Conservation (phyloP, 2,113 vertebrate species). For the Paralichthys olivaceus region DNA sequence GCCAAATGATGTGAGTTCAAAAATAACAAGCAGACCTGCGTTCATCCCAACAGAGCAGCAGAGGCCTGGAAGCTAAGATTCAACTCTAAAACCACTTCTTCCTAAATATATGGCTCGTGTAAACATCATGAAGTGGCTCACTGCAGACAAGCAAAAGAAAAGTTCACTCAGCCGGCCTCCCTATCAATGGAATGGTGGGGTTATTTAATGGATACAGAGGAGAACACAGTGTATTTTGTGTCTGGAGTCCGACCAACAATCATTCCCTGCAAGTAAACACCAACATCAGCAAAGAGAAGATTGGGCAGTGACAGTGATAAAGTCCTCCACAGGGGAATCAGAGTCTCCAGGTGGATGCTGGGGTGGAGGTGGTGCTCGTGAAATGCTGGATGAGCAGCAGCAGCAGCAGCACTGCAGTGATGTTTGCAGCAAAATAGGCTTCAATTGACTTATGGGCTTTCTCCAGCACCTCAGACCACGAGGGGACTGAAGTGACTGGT, state of each 20-base stretch:
- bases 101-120: not conserved
- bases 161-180: not conserved
- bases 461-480: not conserved
- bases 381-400: conserved; percentile 25
- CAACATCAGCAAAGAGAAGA: conserved; percentile 41
- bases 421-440: not conserved
- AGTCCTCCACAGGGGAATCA: conserved; percentile 40
- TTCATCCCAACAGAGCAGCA: not conserved
- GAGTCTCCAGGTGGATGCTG: conserved; percentile 33
- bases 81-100: conserved; percentile 13
- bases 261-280: conserved; percentile 42
- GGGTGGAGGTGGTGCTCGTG: not conserved
- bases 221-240: conserved; percentile 10
- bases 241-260: conserved; percentile 34
- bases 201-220: conserved; percentile 29
- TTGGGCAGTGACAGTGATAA: conserved; percentile 49
- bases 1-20: conserved; percentile 1
- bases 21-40: not conserved
- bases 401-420: conserved; percentile 4
- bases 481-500: not conserved
- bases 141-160: not conserved
- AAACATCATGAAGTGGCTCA: not conserved
- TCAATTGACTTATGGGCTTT: not conserved
- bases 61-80: conserved; percentile 1
- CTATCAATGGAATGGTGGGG: not conserved